These are phyloP conservation scores for Hyposoter didymator DNA, from an alignment of 2,888 invertebrate genomes.

Conservation along the genomic window DNA sequence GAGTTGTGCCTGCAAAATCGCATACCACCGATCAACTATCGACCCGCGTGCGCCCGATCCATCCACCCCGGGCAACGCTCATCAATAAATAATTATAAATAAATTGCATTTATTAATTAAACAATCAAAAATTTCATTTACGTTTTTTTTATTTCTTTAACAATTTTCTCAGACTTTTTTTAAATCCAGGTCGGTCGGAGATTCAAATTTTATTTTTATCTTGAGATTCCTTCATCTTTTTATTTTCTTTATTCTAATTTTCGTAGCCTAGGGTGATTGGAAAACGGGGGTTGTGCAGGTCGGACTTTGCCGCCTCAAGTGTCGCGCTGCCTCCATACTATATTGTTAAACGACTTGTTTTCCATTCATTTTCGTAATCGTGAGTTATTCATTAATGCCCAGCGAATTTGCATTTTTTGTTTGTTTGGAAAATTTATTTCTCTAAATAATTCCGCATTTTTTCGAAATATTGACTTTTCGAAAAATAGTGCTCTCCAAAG, in stretches of 20 bases:
- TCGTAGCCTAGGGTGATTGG: conserved; percentile 78
- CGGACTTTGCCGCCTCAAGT: conserved; percentile 70
- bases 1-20: conserved; percentile 85
- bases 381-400: background rate
- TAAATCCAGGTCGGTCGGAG: background rate
- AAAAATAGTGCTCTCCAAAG: no score
- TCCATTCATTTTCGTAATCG: conserved; percentile 3
- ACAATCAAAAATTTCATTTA: conserved; percentile 8
- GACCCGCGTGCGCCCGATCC: conserved; percentile 77
- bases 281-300: conserved; percentile 76
- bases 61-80: conserved; percentile 75
- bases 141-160: background rate
- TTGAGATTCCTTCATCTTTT: background rate
- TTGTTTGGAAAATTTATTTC: no score
- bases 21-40: conserved; percentile 83
- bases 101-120: no score
- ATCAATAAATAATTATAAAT: background rate
- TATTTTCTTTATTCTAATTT: conserved; percentile 31
- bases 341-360: conserved; percentile 24
- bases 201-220: background rate
- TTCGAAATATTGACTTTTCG: no score
- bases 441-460: no score
- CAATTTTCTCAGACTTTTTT: background rate
- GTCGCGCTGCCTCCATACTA: conserved; percentile 55
- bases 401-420: no score